Evolutionary conservation across 2,888 invertebrate genomes (phyloP).

Genomic region (Rotaria magnacalcarata): DNA sequence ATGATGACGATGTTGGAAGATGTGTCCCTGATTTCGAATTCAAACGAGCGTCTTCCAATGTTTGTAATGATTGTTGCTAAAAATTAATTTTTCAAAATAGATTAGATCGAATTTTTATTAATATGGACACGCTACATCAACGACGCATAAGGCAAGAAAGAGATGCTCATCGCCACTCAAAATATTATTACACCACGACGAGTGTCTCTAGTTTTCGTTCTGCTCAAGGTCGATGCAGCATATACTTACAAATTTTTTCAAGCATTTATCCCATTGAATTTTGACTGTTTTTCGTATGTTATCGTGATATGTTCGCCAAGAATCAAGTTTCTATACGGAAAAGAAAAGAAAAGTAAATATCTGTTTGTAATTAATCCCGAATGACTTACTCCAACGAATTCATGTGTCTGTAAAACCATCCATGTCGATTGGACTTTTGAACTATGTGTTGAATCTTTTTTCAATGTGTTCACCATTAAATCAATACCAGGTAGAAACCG

Average conservation of each 20-base stretch:
- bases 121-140: background rate
- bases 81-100: background rate
- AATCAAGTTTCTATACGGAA: background rate
- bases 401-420: conserved; percentile 22
- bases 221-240: too few species aligned
- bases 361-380: background rate
- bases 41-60: background rate
- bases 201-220: too few species aligned
- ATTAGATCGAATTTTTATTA: too few species aligned
- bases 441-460: background rate
- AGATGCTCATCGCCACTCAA: too few species aligned
- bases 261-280: conserved; percentile 19
- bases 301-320: conserved; percentile 26
- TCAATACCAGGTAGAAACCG: background rate
- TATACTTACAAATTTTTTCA: background rate
- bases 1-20: conserved; percentile 8
- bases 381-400: conserved; percentile 2
- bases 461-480: background rate
- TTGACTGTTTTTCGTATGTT: conserved; percentile 27
- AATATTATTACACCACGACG: too few species aligned
- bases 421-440: conserved; percentile 8
- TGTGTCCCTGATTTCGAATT: background rate
- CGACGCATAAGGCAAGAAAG: too few species aligned
- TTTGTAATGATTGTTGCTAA: background rate
- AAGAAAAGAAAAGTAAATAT: background rate